Evolutionary conservation across 2,113 vertebrate genomes (phyloP), one percentile per base, ranked within the genome.

Genomic region (Ammodytes dubius): DNA sequence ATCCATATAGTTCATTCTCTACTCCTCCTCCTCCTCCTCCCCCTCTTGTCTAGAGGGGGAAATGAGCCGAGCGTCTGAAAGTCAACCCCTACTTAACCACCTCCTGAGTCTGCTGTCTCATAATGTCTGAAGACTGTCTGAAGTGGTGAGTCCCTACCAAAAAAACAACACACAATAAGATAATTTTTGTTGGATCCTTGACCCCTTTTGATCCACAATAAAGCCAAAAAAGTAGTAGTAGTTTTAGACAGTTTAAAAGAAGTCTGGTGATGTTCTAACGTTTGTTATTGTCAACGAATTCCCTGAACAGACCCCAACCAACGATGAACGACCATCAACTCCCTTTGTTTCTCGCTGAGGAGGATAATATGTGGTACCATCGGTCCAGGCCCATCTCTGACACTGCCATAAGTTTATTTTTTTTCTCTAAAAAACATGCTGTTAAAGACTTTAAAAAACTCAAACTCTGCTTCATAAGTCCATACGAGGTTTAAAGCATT

Each of bases 31-130:
- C 19, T 5, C 56, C 81, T 54, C 53, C 60, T 77, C 74, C 67
- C 58, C 58, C 58, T 52, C 45, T 39, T 47, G 70, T 75, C 58
- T 71, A n/a, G 9, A 70, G 49, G 15, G 42, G 9, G 42, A 61
- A 70, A 15, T 49, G 14, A 70, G 19, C n/a, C 3, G 19, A 37
- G 74, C 19, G 15, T 72, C 47, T 77, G 59, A 81, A 53, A 75
- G 67, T 13, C 77, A 76, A 43, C 60, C 61, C 11, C 53, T 71
- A 79, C 66, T 80, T 84, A 80, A 56, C 77, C 14, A 17, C 67
- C 83, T 61, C 60, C 52, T 61, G 76, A 50, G 69, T 79, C 72
- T 78, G 70, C 72, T 78, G 70, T 75, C 66, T 79, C 59, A 52
- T 47, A 37, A 52, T 70, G 37, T 79, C 27, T 42, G 7, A 27